Conservation (phyloP, 2,113 vertebrate genomes). For the Phaethon lepturus region DNA sequence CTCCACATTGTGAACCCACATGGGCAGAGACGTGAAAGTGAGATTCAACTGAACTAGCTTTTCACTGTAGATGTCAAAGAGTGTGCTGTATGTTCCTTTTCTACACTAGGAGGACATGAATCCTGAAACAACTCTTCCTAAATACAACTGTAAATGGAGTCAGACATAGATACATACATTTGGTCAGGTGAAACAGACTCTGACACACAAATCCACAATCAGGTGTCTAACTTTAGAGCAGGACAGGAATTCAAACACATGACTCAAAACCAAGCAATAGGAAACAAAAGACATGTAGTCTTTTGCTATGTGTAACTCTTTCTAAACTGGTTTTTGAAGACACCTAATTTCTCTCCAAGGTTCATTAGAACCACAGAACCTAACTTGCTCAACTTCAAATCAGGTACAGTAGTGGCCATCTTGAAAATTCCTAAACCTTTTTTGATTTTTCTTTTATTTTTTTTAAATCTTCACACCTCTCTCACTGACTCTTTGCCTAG, state of each 20-base stretch:
- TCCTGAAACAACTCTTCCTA: background rate
- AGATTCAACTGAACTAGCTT: background rate
- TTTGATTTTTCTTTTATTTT: background rate
- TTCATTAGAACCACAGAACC: background rate
- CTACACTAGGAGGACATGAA: background rate
- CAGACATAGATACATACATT: background rate
- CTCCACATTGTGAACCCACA: fast-evolving
- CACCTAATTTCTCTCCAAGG: background rate
- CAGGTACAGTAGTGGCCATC: background rate
- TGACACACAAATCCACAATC: background rate
- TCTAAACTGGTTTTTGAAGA: background rate
- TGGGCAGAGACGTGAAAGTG: background rate
- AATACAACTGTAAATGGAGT: background rate
- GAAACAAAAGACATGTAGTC: background rate
- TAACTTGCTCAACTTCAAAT: background rate
- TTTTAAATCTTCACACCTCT: background rate
- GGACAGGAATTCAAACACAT: background rate
- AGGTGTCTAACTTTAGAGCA: background rate
- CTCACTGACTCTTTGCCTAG: background rate
- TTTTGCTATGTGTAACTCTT: background rate
- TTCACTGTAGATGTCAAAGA: background rate
- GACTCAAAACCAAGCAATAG: background rate
- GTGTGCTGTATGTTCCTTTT: background rate
- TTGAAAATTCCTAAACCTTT: background rate
- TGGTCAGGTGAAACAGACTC: background rate